A percentile compares a stretch with the other conserved stretches of the same genome.
Conservation (phyloP, 2,113 vertebrate species). For the Trichomycterus rosablanca region DNA sequence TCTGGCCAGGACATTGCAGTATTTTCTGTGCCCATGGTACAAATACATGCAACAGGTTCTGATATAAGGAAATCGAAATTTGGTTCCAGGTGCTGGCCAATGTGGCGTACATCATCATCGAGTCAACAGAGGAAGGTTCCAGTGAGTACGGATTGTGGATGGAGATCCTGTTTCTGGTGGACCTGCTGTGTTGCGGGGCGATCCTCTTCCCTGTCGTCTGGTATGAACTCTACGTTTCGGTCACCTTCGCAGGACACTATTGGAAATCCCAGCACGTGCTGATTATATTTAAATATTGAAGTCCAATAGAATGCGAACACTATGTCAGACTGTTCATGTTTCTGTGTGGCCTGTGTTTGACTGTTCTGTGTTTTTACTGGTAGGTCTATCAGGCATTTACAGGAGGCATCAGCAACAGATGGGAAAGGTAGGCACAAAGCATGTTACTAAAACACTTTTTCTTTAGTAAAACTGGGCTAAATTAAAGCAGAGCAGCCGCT, state of each 20-base stretch:
- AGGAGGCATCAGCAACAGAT: conserved; percentile 82
- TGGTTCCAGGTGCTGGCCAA: conserved; percentile 77
- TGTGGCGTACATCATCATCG: conserved; percentile 82
- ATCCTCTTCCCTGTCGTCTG: conserved; percentile 85
- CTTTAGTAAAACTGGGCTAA: no score
- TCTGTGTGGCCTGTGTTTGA: not conserved
- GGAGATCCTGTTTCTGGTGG: conserved; percentile 80
- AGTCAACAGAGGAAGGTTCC: conserved; percentile 81
- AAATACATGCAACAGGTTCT: not conserved
- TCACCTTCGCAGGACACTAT: not conserved
- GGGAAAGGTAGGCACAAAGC: conserved; percentile 74
- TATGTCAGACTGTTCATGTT: not conserved
- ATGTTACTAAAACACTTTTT: no score
- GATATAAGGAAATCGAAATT: not conserved
- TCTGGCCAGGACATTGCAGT: no score
- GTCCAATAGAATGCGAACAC: not conserved
- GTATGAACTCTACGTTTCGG: conserved; percentile 54
- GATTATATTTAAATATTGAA: not conserved
- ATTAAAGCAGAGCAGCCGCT: no score
- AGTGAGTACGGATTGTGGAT: conserved; percentile 81
- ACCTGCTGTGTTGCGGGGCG: conserved; percentile 81
- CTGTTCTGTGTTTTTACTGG: not conserved
- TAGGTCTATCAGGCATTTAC: conserved; percentile 85
- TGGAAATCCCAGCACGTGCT: not conserved
- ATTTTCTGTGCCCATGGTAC: no score